Evolutionary conservation across 2,888 invertebrate species (phyloP).

Genomic region (Lithophane ornitopus): DNA sequence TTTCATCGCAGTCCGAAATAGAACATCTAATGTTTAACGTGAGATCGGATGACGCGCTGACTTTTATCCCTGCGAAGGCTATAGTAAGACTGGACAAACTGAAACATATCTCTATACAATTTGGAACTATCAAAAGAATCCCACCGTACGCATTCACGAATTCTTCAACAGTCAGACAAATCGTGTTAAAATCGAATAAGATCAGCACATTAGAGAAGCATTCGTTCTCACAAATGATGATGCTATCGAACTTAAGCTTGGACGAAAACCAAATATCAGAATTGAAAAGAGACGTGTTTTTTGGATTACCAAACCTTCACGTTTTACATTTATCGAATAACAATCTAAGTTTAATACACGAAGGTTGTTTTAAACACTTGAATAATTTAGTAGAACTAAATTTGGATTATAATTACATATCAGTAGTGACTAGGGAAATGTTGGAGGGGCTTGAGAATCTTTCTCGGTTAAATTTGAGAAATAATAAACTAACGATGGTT

Average conservation of each 20-base stretch:
- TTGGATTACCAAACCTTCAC: slow-evolving; percentile 93
- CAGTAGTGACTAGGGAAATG: slow-evolving; percentile 94
- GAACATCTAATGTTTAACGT: slow-evolving; percentile 93
- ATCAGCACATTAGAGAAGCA: slow-evolving; percentile 92
- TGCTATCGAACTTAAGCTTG: slow-evolving; percentile 92
- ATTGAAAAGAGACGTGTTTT: slow-evolving; percentile 93
- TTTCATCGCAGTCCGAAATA: slow-evolving; percentile 93
- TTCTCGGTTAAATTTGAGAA: slow-evolving; percentile 93
- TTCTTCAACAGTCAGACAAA: slow-evolving; percentile 92
- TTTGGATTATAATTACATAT: slow-evolving; percentile 94
- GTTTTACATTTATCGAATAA: slow-evolving; percentile 96
- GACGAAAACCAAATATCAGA: slow-evolving; percentile 94
- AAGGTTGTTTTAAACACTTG: slow-evolving; percentile 95
- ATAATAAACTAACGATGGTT: slow-evolving; percentile 94
- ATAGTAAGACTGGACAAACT: slow-evolving; percentile 92
- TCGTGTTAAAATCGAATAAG: slow-evolving; percentile 93
- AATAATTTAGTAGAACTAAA: slow-evolving; percentile 94
- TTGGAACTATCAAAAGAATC: slow-evolving; percentile 93
- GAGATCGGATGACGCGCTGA: slow-evolving; percentile 92
- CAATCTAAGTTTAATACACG: slow-evolving; percentile 95
- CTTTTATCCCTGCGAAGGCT: slow-evolving; percentile 93
- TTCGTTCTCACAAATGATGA: slow-evolving; percentile 94
- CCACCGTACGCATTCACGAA: slow-evolving; percentile 94
- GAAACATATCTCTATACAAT: slow-evolving; percentile 93
- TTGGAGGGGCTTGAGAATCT: slow-evolving; percentile 94